phyloP scores from a whole-genome alignment of 1,140 invertebrate genomes.

The Tetraneura akinire region DNA sequence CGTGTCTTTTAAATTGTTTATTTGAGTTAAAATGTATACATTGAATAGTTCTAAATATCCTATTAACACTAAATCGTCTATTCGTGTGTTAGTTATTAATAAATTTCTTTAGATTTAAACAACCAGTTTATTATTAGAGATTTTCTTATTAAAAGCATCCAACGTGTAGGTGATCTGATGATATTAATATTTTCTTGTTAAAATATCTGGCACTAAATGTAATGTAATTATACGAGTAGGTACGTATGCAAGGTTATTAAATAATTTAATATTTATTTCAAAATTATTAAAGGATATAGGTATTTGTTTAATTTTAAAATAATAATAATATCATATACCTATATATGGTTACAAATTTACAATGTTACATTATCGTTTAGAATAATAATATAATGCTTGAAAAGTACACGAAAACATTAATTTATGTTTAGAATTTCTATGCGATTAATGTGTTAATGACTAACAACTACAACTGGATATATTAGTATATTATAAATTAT shows the following conservation, averaged over 20 bases:
- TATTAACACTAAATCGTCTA: not conserved
- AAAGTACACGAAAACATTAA: not conserved
- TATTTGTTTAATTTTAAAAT: not conserved
- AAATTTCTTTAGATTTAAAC: slow-evolving; percentile 7
- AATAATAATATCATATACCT: not conserved
- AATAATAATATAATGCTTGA: not conserved
- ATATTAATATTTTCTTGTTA: not conserved
- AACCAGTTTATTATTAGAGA: slow-evolving; percentile 29
- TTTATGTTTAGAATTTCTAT: not conserved
- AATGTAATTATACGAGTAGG: too few relatives aligned
- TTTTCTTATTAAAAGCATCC: not conserved
- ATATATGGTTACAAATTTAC: not conserved
- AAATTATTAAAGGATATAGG: too few relatives aligned
- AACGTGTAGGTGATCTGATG: not conserved
- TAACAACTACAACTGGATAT: not conserved
- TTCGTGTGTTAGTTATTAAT: not conserved
- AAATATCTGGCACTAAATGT: not conserved
- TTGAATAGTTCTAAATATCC: slow-evolving; percentile 30
- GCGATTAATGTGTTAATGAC: not conserved
- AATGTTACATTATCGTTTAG: not conserved
- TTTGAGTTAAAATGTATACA: slow-evolving; percentile 34
- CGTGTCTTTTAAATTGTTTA: slow-evolving; percentile 17
- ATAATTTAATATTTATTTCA: too few relatives aligned
- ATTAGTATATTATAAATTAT: too few relatives aligned
- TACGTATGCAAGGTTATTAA: too few relatives aligned